phyloP scores from a whole-genome alignment of 2,113 vertebrate genomes.

The Axis porcinus region DNA sequence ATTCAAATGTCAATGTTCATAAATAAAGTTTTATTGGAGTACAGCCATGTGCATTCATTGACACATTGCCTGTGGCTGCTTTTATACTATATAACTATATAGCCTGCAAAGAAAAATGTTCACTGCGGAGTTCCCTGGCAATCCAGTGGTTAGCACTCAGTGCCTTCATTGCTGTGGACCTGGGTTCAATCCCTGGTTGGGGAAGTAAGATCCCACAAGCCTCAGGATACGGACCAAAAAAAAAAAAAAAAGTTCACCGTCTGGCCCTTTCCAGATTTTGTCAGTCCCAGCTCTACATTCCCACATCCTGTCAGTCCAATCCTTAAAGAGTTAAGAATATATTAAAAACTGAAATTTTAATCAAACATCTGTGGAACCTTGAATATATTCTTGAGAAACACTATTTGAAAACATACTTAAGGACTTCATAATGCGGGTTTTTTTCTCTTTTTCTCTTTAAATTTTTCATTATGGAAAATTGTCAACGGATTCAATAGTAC shows the following conservation, averaged over 20 bases:
- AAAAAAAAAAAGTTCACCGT: neutral
- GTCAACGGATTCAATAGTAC: neutral
- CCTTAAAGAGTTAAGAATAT: neutral
- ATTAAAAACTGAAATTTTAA: neutral
- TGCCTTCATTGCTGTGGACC: neutral
- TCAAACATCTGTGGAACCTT: neutral
- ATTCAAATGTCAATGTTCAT: neutral
- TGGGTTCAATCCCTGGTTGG: neutral
- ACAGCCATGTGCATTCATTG: neutral
- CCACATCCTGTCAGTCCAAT: neutral
- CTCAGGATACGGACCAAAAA: neutral
- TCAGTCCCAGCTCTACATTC: neutral
- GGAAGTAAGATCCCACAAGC: neutral
- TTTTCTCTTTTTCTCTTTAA: neutral
- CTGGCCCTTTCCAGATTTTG: neutral
- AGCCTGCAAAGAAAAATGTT: neutral
- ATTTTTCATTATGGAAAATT: neutral
- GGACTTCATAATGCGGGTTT: neutral
- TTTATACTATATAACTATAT: neutral
- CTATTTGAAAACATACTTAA: slow-evolving; percentile 1
- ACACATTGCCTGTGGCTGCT: neutral
- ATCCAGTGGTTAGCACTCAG: neutral
- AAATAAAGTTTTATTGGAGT: slow-evolving; percentile 48
- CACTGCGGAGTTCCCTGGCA: neutral
- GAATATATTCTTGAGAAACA: neutral